A percentile compares a stretch with the other conserved stretches of the same genome.
Conservation (phyloP, 2,113 vertebrate species). For the Psettodes erumei region DNA sequence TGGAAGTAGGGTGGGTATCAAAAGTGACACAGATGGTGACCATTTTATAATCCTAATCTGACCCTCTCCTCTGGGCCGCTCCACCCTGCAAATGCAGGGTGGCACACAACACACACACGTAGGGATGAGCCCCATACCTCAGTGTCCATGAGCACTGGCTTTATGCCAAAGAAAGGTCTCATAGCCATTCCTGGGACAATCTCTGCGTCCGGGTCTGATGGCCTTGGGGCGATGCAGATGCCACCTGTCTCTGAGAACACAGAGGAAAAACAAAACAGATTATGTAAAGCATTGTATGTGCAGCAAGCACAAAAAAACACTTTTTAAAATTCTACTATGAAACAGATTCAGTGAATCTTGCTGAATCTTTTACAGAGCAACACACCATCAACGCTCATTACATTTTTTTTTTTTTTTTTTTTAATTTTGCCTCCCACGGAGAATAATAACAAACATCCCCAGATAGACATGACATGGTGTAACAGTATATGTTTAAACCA, state of each 20-base stretch:
- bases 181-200: constrained; percentile 87
- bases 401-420: no score
- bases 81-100: constrained; percentile 26
- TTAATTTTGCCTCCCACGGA: no score
- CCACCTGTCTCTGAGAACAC: constrained; percentile 85
- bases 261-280: constrained; percentile 32
- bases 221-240: constrained; percentile 85
- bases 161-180: constrained; percentile 87
- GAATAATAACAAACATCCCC: background rate
- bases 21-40: constrained; percentile 74
- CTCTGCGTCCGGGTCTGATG: constrained; percentile 82
- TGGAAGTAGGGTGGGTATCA: constrained; percentile 56
- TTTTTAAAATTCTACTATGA: background rate
- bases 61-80: constrained; percentile 19
- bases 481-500: background rate
- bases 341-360: no score
- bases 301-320: background rate
- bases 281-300: background rate
- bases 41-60: constrained; percentile 76
- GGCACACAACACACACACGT: constrained; percentile 2
- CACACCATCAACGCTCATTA: no score
- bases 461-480: background rate
- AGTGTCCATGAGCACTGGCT: constrained; percentile 82
- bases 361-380: no score
- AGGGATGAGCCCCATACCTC: constrained; percentile 69